Percentiles rank a stretch among this genome's conserved stretches.
phyloP scores from a whole-genome alignment of 92 coral and sea anemone genomes.

The Siderastrea radians region DNA sequence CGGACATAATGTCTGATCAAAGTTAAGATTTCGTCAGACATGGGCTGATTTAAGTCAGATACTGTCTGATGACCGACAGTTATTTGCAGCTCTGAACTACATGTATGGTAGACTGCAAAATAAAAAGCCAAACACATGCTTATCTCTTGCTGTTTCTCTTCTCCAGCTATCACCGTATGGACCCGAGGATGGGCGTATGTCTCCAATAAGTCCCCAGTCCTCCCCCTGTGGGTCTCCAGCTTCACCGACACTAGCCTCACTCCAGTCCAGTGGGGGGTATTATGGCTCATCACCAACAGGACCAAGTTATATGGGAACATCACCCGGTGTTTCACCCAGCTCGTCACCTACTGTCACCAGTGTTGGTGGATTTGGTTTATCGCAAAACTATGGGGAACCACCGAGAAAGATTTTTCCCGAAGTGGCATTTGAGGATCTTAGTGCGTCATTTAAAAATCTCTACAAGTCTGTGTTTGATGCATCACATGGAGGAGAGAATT shows the following conservation, averaged over 20 bases:
- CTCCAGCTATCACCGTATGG: constrained; percentile 84
- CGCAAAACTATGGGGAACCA: constrained; percentile 88
- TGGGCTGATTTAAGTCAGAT: no score
- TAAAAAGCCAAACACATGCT: not conserved
- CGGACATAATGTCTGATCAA: no score
- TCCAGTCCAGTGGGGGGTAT: constrained; percentile 63
- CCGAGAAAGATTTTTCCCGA: constrained; percentile 94
- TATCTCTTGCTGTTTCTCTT: not conserved
- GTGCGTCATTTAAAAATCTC: constrained; percentile 97
- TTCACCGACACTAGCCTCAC: constrained; percentile 84
- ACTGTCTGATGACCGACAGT: no score
- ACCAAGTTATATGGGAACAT: constrained; percentile 53
- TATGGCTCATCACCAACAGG: constrained; percentile 59
- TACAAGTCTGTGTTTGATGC: constrained; percentile 99
- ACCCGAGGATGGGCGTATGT: constrained; percentile 81
- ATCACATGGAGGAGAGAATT: constrained; percentile 80
- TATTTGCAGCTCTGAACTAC: no score
- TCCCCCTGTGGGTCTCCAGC: constrained; percentile 81
- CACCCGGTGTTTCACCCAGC: constrained; percentile 60
- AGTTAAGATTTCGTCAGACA: no score
- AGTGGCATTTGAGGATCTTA: constrained; percentile 96
- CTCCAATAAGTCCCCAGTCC: constrained; percentile 77
- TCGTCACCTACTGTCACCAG: constrained; percentile 62
- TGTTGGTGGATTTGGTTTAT: constrained; percentile 54
- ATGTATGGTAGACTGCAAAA: no score